Evolutionary conservation across 2,888 invertebrate genomes (phyloP), one percentile per base, ranked within the genome.

Genomic region (Busseola fusca): DNA sequence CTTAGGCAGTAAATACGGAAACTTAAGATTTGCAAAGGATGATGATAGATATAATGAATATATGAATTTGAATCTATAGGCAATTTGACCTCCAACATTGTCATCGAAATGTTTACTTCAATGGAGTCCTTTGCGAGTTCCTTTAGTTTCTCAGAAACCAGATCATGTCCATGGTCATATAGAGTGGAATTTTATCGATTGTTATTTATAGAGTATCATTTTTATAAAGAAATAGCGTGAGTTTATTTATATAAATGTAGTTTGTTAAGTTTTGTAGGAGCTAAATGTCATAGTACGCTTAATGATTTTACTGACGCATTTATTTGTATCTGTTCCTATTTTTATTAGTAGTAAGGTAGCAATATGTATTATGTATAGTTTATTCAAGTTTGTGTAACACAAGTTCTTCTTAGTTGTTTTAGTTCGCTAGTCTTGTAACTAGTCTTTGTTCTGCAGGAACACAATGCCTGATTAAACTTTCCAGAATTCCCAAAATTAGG

Each of bases 61-160:
- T 2, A 45, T 34, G 21, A 6, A 3, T 52, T 27, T 14, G 16
- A 21, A 52, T 45, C 2, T 30, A 14, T 16, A 10, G 14, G 16
- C 16, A 34, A 57, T 30, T n/a, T 18, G 6, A 6, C 5, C 4
- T 37, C 37, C 0, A 67, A 37, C 12, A 45, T 21, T 42, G 7
- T 30, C 9, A 25, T 48, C 58, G 0, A 27, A 59, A 52, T 25
- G 3, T 54, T 63, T 52, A 10, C 9, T 58, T 30, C 1, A 57
- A 37, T 59, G 14, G 59, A 78, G 3, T 60, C 57, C 10, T 1
- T n/a, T 25, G 6, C n/a, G 83, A 81, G 77, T 71, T 64, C 52
- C 16, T 7, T 12, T 66, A 34, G 82, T 81, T 58, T 5, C 67
- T 48, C 75, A 27, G n/a, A 64, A 64, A 74, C 60, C 37, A 37